Conservation (phyloP, 2,797 vertebrate genomes). For the Odontamblyopus rebecca region DNA sequence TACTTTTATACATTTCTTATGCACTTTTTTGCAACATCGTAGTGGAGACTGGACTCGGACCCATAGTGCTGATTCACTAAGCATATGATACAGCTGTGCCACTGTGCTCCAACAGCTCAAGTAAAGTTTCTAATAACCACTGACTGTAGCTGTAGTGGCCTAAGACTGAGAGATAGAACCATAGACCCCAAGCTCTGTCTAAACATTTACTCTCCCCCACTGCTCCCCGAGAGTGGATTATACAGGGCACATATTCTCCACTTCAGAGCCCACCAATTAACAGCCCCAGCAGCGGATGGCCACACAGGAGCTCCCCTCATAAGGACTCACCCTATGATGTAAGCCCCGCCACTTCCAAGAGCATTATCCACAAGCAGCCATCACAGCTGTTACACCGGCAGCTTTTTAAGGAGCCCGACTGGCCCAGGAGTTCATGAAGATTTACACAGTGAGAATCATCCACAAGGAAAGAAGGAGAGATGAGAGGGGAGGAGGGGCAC, state of each 20-base stretch:
- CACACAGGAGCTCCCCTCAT: slow-evolving; percentile 77
- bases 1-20: too few species aligned
- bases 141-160: slow-evolving; percentile 11
- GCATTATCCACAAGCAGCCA: slow-evolving; percentile 71
- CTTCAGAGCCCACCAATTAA: slow-evolving; percentile 81
- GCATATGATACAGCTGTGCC: not conserved
- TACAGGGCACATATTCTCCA: slow-evolving; percentile 77
- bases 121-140: not conserved
- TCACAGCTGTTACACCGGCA: slow-evolving; percentile 79
- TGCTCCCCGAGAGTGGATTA: slow-evolving; percentile 73
- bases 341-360: slow-evolving; percentile 71
- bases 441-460: slow-evolving; percentile 77
- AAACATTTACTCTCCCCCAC: slow-evolving; percentile 73
- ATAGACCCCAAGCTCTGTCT: slow-evolving; percentile 54
- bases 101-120: not conserved
- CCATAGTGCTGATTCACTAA: not conserved
- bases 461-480: slow-evolving; percentile 64
- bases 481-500: slow-evolving; percentile 41
- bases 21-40: not conserved
- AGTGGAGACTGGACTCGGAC: not conserved
- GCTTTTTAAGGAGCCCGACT: slow-evolving; percentile 73
- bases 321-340: slow-evolving; percentile 77
- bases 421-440: slow-evolving; percentile 77
- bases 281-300: slow-evolving; percentile 70
- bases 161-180: slow-evolving; percentile 30